Evolutionary conservation across 1,140 invertebrate species (phyloP).

Genomic region (Laodelphax striatellus): DNA sequence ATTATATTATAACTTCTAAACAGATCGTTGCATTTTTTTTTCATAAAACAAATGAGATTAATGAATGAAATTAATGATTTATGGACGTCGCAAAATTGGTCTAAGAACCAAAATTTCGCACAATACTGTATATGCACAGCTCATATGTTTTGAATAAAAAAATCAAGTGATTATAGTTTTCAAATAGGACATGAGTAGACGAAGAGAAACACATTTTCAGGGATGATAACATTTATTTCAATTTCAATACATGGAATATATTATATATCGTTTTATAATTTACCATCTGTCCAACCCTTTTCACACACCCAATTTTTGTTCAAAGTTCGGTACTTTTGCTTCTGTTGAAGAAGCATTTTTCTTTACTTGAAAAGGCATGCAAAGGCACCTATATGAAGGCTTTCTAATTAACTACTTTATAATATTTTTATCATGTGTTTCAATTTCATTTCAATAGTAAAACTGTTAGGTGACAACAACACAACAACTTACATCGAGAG

Average conservation of each 20-base stretch:
- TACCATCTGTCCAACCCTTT: constrained; percentile 15
- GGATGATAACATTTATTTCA: constrained; percentile 18
- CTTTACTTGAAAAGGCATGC: constrained; percentile 16
- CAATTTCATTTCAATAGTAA: not conserved
- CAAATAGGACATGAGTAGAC: too few relatives aligned
- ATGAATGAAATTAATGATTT: too few relatives aligned
- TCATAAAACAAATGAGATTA: too few relatives aligned
- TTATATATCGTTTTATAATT: constrained; percentile 11
- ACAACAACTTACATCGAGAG: not conserved
- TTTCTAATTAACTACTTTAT: constrained; percentile 7
- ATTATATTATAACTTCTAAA: too few relatives aligned
- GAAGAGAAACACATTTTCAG: not conserved
- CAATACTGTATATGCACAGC: too few relatives aligned
- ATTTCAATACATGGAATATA: constrained; percentile 19
- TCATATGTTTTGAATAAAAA: too few relatives aligned
- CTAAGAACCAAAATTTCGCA: too few relatives aligned
- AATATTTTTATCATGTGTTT: not conserved
- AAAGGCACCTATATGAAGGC: constrained; percentile 20
- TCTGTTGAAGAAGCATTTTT: not conserved
- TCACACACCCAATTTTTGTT: constrained; percentile 18
- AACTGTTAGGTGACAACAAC: not conserved
- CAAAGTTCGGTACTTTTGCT: constrained; percentile 5
- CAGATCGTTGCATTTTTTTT: too few relatives aligned
- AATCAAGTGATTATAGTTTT: too few relatives aligned
- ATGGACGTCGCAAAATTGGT: too few relatives aligned